Evolutionary conservation across 2,113 vertebrate genomes (phyloP).

Genomic region (Centropus bengalensis): DNA sequence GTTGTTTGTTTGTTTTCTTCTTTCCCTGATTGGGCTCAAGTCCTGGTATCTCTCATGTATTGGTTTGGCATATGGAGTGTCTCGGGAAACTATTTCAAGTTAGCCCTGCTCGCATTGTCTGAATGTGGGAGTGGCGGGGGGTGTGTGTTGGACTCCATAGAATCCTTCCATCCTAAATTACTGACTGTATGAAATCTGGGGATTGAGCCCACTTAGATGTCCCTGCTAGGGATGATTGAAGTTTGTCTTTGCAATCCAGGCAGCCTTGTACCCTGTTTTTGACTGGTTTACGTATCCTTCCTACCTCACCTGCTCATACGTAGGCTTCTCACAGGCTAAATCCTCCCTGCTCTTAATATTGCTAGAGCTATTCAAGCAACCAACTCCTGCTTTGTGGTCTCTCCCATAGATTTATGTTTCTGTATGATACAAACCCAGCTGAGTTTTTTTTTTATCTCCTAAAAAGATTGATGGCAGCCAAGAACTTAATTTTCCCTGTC

Average conservation of each 20-base stretch:
- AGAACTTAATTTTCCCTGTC: conserved; percentile 1
- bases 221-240: not conserved
- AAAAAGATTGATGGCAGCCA: not conserved
- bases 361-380: not conserved
- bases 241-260: not conserved
- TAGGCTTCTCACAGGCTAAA: not conserved
- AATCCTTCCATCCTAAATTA: not conserved
- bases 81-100: not conserved
- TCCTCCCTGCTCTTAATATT: not conserved
- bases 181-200: not conserved
- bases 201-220: not conserved
- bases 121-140: too few species aligned
- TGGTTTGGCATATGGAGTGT: not conserved
- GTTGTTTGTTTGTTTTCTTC: not conserved
- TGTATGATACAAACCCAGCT: not conserved
- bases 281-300: not conserved
- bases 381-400: not conserved
- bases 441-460: not conserved
- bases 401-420: not conserved
- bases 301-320: not conserved
- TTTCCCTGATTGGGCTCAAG: not conserved
- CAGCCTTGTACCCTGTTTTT: not conserved
- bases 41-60: not conserved
- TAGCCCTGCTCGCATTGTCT: not conserved
- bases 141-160: not conserved